Percentiles rank a stretch among this genome's conserved stretches.
Conservation (phyloP, 2,888 invertebrate species). For the Drosophila mulleri region DNA sequence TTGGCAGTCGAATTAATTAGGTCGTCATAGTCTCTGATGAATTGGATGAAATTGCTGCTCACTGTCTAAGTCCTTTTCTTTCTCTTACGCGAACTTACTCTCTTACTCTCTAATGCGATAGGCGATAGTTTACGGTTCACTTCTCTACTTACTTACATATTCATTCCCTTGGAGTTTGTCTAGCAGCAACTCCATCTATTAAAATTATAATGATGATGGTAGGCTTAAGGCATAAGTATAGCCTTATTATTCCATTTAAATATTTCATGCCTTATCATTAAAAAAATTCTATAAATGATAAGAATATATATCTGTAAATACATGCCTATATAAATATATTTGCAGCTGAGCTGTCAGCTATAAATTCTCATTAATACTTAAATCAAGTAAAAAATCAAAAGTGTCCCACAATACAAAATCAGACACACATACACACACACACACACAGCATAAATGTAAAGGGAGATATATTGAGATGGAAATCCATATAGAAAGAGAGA, state of each 20-base stretch:
- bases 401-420: conserved; percentile 62
- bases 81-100: too few relatives aligned
- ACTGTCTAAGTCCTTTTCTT: too few relatives aligned
- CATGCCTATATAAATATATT: neutral
- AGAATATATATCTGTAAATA: neutral
- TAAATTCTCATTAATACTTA: conserved; percentile 73
- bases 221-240: neutral
- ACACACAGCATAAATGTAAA: conserved; percentile 28
- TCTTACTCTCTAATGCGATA: too few relatives aligned
- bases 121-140: too few relatives aligned
- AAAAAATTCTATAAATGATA: neutral
- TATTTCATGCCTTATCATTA: neutral
- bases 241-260: neutral
- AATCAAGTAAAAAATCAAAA: conserved; percentile 81
- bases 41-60: too few relatives aligned
- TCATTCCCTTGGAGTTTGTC: too few relatives aligned
- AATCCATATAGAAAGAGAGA: neutral
- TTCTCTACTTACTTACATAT: too few relatives aligned
- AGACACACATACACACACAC: conserved; percentile 12
- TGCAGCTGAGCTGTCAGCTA: conserved; percentile 45
- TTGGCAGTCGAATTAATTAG: too few relatives aligned
- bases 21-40: too few relatives aligned
- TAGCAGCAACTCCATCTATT: too few relatives aligned
- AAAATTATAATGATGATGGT: neutral
- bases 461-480: neutral